phyloP scores from a whole-genome alignment of 1,140 invertebrate species.

The Drosophila ogumai region DNA sequence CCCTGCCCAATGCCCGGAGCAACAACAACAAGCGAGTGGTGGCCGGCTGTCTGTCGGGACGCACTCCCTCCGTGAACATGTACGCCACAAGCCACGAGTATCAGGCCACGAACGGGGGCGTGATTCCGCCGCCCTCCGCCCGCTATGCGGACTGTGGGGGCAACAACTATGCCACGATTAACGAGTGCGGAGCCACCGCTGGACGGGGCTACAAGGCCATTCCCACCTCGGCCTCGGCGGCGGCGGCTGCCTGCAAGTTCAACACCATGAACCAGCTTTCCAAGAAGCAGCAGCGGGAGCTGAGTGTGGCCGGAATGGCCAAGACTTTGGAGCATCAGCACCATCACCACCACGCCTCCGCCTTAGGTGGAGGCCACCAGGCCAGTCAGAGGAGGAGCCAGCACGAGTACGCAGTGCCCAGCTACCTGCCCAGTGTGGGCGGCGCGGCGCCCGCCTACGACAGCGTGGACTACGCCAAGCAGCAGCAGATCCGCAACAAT shows the following conservation, averaged over 20 bases:
- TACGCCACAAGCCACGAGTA: constrained; percentile 86
- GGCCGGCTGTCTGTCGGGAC: constrained; percentile 53
- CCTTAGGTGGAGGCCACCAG: neutral
- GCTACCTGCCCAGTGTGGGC: constrained; percentile 50
- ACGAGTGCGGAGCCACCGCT: constrained; percentile 60
- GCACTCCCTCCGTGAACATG: constrained; percentile 86
- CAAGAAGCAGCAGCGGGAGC: constrained; percentile 69
- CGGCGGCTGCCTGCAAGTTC: constrained; percentile 77
- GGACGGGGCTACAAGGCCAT: constrained; percentile 73
- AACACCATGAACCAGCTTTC: constrained; percentile 77
- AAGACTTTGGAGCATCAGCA: constrained; percentile 75
- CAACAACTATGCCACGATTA: constrained; percentile 84
- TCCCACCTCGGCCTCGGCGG: constrained; percentile 67
- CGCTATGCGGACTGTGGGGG: constrained; percentile 71
- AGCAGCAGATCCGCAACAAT: constrained; percentile 58
- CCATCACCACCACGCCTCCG: constrained; percentile 50
- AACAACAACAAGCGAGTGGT: constrained; percentile 65
- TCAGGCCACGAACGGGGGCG: constrained; percentile 45
- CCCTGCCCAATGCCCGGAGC: constrained; percentile 87
- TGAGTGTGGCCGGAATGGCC: constrained; percentile 66
- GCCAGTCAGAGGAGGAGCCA: constrained; percentile 72
- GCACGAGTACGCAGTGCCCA: constrained; percentile 83
- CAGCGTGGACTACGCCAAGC: constrained; percentile 74
- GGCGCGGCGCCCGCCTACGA: constrained; percentile 62
- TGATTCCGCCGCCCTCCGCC: constrained; percentile 32